Evolutionary conservation across 2,888 invertebrate species (phyloP), one percentile per base, ranked within the genome.

Genomic region (Dasysyrphus tricinctus): DNA sequence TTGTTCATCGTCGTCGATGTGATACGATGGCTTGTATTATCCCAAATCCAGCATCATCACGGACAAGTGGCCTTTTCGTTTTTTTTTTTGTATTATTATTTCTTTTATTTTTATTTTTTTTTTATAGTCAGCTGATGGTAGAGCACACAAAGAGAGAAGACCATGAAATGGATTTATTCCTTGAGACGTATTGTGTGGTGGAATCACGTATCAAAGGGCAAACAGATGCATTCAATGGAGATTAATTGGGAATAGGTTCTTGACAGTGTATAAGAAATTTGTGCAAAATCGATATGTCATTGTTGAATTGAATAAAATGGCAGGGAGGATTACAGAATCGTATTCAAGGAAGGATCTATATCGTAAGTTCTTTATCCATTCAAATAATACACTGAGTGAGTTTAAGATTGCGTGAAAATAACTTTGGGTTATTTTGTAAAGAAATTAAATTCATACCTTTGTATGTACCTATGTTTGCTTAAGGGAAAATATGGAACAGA

Each of bases 191-290:
- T 86, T 86, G 85, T 86, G 81, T 70, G 81, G 73, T 73, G 69
- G 69, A 86, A 78, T 81, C 86, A 78, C 78, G 86, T 78, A 82
- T 72, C 67, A 72, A 59, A 37, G 70, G 42, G 47, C 78, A 70
- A 79, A 75, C 86, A 86, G 82, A 86, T 82, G 86, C 82, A 79
- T 82, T 86, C 78, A 78, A 86, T 79, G 75, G 86, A 63, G 81
- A 85, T 85, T 85, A 85, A 85, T 85, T 85, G 81, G 77, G 74
- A 77, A 73, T 80, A 67, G 74, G 51, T 63, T 65, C 51, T 63
- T 11, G 19, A 42, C n/a, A 51, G 24, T n/a, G 12, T 24, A 24
- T 24, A 44, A 29, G 16, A 44, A 67, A 76, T 39, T 57, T 80
- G 80, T 85, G 85, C 77, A 67, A 85, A 78, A 81, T 77, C 59